Evolutionary conservation across 2,113 vertebrate genomes (phyloP).

Genomic region (Tenrec ecaudatus): DNA sequence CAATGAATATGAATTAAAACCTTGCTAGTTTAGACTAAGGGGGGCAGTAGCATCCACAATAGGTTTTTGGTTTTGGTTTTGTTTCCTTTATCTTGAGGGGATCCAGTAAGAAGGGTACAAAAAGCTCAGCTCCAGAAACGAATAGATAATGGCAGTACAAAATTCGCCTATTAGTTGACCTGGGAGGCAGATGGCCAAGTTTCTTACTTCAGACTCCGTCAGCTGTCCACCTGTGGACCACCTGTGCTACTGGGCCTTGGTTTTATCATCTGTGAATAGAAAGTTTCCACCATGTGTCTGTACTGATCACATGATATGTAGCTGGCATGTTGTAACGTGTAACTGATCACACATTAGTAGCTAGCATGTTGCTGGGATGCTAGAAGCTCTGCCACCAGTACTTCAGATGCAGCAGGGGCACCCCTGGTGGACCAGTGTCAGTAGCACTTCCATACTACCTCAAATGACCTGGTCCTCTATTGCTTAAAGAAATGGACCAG

Average conservation of each 20-base stretch:
- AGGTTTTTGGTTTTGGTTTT: background rate
- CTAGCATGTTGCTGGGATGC: background rate
- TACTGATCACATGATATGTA: too few relatives aligned
- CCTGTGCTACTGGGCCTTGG: background rate
- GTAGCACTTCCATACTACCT: background rate
- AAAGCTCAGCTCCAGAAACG: slow-evolving; percentile 17
- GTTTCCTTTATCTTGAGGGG: background rate
- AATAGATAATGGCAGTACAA: background rate
- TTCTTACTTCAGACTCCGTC: background rate
- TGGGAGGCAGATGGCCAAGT: background rate
- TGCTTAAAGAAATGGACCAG: background rate
- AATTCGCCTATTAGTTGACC: background rate
- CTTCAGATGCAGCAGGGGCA: background rate
- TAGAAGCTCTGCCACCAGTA: background rate
- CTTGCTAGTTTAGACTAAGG: background rate
- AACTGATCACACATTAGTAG: too few relatives aligned
- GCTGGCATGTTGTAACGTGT: too few relatives aligned
- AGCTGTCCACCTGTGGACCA: background rate
- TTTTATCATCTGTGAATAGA: background rate
- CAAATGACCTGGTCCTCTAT: background rate
- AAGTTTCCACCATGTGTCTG: background rate
- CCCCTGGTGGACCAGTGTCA: background rate
- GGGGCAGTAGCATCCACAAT: background rate
- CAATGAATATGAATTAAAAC: background rate
- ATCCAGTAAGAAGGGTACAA: background rate